Conservation (phyloP, 2,888 invertebrate genomes). For the Nephrotoma appendiculata region DNA sequence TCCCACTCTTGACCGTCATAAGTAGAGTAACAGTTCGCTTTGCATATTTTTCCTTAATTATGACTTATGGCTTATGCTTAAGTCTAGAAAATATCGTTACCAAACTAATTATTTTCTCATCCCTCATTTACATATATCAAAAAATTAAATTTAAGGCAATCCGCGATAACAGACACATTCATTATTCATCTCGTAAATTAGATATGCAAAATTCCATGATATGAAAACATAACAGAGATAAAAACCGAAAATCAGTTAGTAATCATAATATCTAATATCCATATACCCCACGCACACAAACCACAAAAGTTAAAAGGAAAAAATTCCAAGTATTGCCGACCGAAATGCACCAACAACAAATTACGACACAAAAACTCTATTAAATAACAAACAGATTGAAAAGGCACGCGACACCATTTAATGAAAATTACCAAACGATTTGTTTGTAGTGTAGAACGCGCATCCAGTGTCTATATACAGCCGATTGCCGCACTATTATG, state of each 20-base stretch:
- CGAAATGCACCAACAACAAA: background rate
- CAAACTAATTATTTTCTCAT: background rate
- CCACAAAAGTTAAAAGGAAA: background rate
- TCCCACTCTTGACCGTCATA: no score
- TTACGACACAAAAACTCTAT: background rate
- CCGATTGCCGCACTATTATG: slow-evolving; percentile 6
- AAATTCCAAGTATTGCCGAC: background rate
- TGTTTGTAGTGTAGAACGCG: slow-evolving; percentile 7
- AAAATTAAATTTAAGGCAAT: background rate
- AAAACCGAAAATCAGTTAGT: background rate
- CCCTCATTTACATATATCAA: background rate
- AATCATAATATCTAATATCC: background rate
- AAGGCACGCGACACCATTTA: background rate
- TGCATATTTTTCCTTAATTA: no score
- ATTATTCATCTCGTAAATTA: background rate
- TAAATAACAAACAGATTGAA: background rate
- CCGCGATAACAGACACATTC: background rate
- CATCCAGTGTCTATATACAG: slow-evolving; percentile 1
- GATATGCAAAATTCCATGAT: background rate
- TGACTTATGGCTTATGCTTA: no score
- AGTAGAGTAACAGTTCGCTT: no score
- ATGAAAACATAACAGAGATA: background rate
- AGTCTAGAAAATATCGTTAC: no score
- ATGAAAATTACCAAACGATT: slow-evolving; percentile 6
- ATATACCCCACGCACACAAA: background rate